phyloP scores from a whole-genome alignment of 2,113 vertebrate species.

The Pyxicephalus adspersus region DNA sequence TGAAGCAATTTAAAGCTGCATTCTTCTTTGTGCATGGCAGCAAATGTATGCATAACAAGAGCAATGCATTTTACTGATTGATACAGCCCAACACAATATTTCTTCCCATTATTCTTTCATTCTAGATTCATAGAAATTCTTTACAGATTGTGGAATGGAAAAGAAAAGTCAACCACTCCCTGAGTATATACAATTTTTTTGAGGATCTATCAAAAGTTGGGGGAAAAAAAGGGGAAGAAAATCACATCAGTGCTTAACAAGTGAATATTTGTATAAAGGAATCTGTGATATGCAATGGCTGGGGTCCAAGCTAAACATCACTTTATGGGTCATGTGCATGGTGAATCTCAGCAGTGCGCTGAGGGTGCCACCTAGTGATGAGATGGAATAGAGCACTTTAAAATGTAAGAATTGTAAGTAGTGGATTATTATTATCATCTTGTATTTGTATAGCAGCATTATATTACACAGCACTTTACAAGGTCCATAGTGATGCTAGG shows the following conservation, averaged over 20 bases:
- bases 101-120: no score
- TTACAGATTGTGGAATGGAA: no score
- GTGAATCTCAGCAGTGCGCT: not conserved
- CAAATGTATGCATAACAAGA: no score
- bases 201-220: not conserved
- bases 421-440: not conserved
- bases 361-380: slow-evolving; percentile 33
- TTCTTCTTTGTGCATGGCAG: no score
- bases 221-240: no score
- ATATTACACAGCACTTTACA: no score
- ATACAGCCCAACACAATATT: no score
- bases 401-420: not conserved
- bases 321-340: not conserved
- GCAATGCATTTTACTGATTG: no score
- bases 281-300: slow-evolving; percentile 35
- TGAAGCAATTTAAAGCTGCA: no score
- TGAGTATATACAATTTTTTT: slow-evolving; percentile 9
- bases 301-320: slow-evolving; percentile 2
- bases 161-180: slow-evolving; percentile 12
- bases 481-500: no score
- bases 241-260: slow-evolving; percentile 15
- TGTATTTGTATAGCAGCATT: no score
- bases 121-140: no score
- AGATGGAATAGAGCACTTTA: not conserved
- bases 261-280: slow-evolving; percentile 30